A percentile compares a stretch with the other conserved stretches of the same genome.
Evolutionary conservation across 1,140 invertebrate species (phyloP).

Genomic region (Cataglyphis hispanica): DNA sequence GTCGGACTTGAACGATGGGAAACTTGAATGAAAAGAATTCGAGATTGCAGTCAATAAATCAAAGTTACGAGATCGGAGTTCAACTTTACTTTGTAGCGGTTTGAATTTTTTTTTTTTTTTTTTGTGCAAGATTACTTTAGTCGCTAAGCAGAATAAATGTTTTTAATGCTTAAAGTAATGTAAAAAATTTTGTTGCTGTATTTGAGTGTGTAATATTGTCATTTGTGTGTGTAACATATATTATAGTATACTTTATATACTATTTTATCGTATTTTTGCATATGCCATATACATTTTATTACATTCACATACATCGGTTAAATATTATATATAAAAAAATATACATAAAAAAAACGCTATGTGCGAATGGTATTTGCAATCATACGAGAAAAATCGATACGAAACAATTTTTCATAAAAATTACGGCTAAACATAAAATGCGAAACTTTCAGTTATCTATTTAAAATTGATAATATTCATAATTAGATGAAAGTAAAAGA

Average conservation of each 20-base stretch:
- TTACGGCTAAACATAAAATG: neutral
- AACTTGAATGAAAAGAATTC: constrained; percentile 46
- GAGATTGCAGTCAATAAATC: constrained; percentile 57
- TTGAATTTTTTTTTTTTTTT: neutral
- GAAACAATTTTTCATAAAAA: neutral
- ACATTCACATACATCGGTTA: constrained; percentile 4
- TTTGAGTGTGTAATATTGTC: too few relatives aligned
- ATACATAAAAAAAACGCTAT: too few relatives aligned
- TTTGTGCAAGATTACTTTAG: constrained; percentile 30
- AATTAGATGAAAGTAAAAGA: neutral
- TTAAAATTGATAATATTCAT: neutral
- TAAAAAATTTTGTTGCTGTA: neutral
- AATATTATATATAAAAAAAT: constrained; percentile 21
- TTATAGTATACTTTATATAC: neutral
- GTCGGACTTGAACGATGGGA: constrained; percentile 7
- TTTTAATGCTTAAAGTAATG: constrained; percentile 12
- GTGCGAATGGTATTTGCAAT: constrained; percentile 7
- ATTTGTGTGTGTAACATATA: too few relatives aligned
- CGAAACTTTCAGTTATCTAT: neutral
- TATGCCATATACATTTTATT: neutral
- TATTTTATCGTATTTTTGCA: neutral
- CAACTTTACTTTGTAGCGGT: neutral
- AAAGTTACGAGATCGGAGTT: constrained; percentile 30
- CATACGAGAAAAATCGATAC: neutral
- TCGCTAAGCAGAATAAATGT: neutral